phyloP scores from a whole-genome alignment of 2,797 vertebrate genomes.

The Enteromius argenteus region DNA sequence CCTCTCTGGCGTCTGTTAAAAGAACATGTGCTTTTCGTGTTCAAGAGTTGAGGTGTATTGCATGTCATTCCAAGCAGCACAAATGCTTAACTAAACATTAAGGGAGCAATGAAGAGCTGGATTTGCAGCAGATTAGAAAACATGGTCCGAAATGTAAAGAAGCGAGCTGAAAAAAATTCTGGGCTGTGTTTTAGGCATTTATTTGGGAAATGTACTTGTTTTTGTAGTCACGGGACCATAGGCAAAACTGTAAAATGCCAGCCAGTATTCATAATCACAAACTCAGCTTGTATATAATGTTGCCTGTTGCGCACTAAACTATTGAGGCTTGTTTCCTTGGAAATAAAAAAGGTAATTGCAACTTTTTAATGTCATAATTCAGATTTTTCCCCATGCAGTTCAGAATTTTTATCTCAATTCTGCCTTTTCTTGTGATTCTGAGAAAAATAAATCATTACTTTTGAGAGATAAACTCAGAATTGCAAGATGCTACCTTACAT shows the following conservation, averaged over 20 bases:
- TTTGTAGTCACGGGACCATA: not conserved
- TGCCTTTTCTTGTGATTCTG: not conserved
- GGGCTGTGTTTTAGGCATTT: not conserved
- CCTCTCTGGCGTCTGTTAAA: constrained; percentile 48
- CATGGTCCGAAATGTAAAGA: not conserved
- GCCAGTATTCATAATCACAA: not conserved
- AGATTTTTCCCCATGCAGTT: not conserved
- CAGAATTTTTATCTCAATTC: not conserved
- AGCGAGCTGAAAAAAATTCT: not conserved
- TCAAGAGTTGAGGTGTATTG: constrained; percentile 5
- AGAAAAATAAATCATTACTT: not conserved
- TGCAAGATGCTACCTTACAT: not conserved
- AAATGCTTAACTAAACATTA: not conserved
- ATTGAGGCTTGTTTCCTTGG: not conserved
- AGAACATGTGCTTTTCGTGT: not conserved
- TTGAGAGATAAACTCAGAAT: not conserved
- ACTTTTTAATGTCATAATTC: not conserved
- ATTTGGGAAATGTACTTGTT: not conserved
- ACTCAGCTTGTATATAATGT: not conserved
- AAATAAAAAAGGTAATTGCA: not conserved
- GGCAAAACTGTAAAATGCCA: not conserved
- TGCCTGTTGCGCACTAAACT: not conserved
- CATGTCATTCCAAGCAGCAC: not conserved
- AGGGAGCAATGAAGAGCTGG: not conserved
- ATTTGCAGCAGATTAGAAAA: not conserved